Conservation (phyloP, 2,113 vertebrate species). For the Balaenoptera acutorostrata region DNA sequence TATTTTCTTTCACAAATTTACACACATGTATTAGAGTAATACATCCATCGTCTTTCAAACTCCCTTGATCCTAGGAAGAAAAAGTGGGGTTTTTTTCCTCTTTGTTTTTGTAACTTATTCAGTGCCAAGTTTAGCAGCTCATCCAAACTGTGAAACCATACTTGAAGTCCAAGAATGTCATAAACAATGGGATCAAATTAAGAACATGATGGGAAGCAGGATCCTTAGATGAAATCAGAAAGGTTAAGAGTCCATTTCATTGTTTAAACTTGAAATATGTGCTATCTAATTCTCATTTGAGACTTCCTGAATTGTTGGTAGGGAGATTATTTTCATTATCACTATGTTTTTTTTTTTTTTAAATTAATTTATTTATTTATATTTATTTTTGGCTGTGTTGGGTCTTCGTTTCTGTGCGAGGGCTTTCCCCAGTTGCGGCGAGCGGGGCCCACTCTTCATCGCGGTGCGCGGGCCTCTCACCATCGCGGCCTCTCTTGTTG, state of each 20-base stretch:
- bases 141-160: neutral
- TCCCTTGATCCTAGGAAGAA: neutral
- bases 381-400: too few relatives aligned
- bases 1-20: neutral
- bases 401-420: too few relatives aligned
- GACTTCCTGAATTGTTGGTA: neutral
- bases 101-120: conserved; percentile 25
- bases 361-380: too few relatives aligned
- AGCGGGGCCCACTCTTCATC: too few relatives aligned
- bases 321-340: conserved; percentile 19
- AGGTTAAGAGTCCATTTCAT: conserved; percentile 32
- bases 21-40: neutral
- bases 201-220: neutral
- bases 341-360: neutral
- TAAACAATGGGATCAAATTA: neutral
- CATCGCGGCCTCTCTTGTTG: too few relatives aligned
- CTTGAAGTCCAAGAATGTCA: neutral
- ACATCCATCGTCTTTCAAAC: neutral
- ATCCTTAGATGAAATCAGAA: neutral
- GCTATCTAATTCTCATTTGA: neutral
- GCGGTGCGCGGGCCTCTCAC: too few relatives aligned
- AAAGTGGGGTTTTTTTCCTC: neutral
- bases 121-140: conserved; percentile 25
- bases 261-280: neutral
- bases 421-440: too few relatives aligned